phyloP scores from a whole-genome alignment of 2,888 invertebrate species.

The Nephrocerus scutellatus region DNA sequence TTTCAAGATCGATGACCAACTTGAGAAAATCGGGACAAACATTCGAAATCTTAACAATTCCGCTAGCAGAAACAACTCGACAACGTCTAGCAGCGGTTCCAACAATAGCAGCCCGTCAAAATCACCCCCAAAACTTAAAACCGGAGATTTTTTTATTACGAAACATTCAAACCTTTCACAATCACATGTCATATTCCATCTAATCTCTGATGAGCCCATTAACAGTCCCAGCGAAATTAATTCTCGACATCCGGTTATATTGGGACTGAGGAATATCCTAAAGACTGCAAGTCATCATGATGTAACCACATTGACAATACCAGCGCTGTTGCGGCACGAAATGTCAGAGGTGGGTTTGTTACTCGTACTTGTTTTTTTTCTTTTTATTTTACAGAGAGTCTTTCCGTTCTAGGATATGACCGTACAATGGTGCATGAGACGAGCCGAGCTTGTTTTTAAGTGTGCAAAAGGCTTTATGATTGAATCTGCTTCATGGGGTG shows the following conservation, averaged over 20 bases:
- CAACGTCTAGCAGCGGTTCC: conserved; percentile 27
- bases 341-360: conserved; percentile 71
- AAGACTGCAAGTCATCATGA: conserved; percentile 94
- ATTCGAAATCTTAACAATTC: conserved; percentile 49
- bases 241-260: conserved; percentile 89
- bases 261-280: conserved; percentile 89
- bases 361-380: too few species aligned
- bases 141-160: conserved; percentile 81
- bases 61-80: conserved; percentile 25
- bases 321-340: conserved; percentile 85
- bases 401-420: conserved; percentile 73
- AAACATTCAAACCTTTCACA: conserved; percentile 90
- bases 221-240: conserved; percentile 74
- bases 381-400: conserved; percentile 2
- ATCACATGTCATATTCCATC: conserved; percentile 91
- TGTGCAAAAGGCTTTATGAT: conserved; percentile 99
- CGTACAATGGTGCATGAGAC: conserved; percentile 88
- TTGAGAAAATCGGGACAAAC: conserved; percentile 61
- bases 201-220: conserved; percentile 77
- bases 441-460: conserved; percentile 96
- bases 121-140: conserved; percentile 55
- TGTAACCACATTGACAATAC: conserved; percentile 86
- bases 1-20: conserved; percentile 69
- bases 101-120: conserved; percentile 37
- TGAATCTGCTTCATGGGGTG: conserved; percentile 92